Evolutionary conservation across 2,113 vertebrate genomes (phyloP), one percentile per base, ranked within the genome.

Genomic region (Zapus hudsonius): DNA sequence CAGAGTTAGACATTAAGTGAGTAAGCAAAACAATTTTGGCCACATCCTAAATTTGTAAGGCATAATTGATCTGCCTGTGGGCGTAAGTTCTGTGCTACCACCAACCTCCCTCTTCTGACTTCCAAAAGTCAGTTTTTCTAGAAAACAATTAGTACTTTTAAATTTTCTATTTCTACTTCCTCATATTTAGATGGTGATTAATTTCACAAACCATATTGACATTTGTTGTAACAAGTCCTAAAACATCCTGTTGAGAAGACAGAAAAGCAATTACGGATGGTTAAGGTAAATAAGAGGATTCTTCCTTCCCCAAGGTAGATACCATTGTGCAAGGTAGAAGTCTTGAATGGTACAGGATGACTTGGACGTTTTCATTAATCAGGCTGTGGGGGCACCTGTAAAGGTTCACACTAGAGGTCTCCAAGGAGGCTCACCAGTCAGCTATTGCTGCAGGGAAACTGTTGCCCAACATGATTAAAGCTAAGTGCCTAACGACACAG

Each of bases 11-110:
- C 98, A 99, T 99, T 74, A 99, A 97, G 89, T 99, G 99, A 8
- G 98, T 99, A 93, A 98, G 99, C 36, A 99, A 98, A 20, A 99
- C 99, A 94, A 99, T 97, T 93, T 99, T 99, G 57, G 99, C 99
- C 9, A 99, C 98, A 61, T 99, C 99, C 94, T 99, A 99, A 87
- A 99, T 99, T 92, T 99, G 94, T 99, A 98, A 90, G 99, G 98
- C 98, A 99, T 99, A 73, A 38, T 55, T 74, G 31, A 90, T 76
- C 89, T 3, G 66, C n/a, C 74, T 40, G 47, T 84, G 19, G 86
- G 84, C 59, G 90, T 82, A 52, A 92, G 89, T 36, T 66, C n/a
- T 31, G 5, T 52, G 3, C 82, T 40, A 10, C 89, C 92, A 89
- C n/a, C n/a, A 81, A 84, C 64, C 57, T 73, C 72, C 8, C 93